Conservation (phyloP, 2,113 vertebrate species). For the Neodon shergylaensis region DNA sequence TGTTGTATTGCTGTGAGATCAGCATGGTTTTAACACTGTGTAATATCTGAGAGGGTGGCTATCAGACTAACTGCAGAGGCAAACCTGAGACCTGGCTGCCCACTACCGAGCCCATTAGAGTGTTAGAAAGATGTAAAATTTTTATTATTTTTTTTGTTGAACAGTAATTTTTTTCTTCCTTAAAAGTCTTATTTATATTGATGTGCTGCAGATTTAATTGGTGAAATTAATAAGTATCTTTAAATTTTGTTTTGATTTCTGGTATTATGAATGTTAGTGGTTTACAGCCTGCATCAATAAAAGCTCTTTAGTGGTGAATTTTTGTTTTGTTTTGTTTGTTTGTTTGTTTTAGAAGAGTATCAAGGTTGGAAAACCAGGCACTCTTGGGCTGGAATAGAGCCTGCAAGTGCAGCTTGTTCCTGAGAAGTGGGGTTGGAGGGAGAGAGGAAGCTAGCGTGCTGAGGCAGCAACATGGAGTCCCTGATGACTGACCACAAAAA, state of each 20-base stretch:
- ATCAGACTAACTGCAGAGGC: background rate
- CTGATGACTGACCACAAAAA: background rate
- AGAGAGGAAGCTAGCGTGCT: background rate
- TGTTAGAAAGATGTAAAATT: background rate
- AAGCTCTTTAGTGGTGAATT: background rate
- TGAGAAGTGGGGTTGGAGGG: background rate
- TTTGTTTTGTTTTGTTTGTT: background rate
- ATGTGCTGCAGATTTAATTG: background rate
- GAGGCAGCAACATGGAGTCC: background rate
- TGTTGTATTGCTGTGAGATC: background rate
- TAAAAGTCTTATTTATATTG: constrained; percentile 32
- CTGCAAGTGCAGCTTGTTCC: background rate
- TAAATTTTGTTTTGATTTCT: constrained; percentile 33
- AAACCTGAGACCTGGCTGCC: background rate
- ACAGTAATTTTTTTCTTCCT: background rate
- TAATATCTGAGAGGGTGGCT: background rate
- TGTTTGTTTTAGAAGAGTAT: background rate
- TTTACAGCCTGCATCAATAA: background rate
- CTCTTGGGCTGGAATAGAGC: background rate
- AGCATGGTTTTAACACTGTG: background rate
- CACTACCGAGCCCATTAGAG: background rate
- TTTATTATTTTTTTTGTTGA: background rate
- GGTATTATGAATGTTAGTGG: background rate
- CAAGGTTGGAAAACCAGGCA: background rate
- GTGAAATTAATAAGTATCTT: constrained; percentile 1